Base-by-base conservation (phyloP, 1,140 invertebrate species). In the Sweltsa coloradensis region DNA sequence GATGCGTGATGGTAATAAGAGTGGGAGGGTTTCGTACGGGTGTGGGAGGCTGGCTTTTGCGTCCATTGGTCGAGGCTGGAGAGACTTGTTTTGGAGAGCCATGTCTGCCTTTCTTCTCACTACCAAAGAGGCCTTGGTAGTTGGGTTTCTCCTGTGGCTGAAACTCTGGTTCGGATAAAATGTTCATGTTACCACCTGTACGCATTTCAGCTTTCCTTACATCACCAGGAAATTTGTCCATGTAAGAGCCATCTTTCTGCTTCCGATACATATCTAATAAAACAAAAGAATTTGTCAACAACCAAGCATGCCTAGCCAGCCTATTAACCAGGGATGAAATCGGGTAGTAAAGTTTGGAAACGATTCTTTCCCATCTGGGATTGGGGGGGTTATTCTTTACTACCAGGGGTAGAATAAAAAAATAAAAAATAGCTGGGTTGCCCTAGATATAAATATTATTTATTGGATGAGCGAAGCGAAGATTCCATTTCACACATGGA, bases 181-280 rank as follows among this genome's bases (percentile, higher is more conserved):
- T 83, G 41, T 78, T 69, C 11, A 72, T 73, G 61, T 84, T 70
- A 22, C 83, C 83, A 23, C 69, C 69, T 2, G 79, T 79, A 37
- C 74, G 63, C 37, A 69, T 72, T 60, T 86, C 82, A 3, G 83
- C 83, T 36, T 63, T 73, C 31, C 72, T 67, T 3, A 86, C 73
- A 63, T 85, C 82, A 37, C 71, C 70, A 0, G 81, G 81, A 65
- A 86, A 86, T 57, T 83, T 82, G 26, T 78, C 72, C 80, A 85
- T 83, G 47, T 53, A 64, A 14, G 60, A 55, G 22, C 64, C 63
- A 55, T 68, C 64, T 39, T 72, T 70, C 50, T 68, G 66, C 58
- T 77, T 81, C 2, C 78, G 65, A 54, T 61, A 70, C 59, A 73
- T 68, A 55, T 75, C 76, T 77, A 53, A 13, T 62, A 64, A 55